Evolutionary conservation across 2,797 vertebrate species (phyloP), one percentile per base, ranked within the genome.

Genomic region (Syncerus caffer): DNA sequence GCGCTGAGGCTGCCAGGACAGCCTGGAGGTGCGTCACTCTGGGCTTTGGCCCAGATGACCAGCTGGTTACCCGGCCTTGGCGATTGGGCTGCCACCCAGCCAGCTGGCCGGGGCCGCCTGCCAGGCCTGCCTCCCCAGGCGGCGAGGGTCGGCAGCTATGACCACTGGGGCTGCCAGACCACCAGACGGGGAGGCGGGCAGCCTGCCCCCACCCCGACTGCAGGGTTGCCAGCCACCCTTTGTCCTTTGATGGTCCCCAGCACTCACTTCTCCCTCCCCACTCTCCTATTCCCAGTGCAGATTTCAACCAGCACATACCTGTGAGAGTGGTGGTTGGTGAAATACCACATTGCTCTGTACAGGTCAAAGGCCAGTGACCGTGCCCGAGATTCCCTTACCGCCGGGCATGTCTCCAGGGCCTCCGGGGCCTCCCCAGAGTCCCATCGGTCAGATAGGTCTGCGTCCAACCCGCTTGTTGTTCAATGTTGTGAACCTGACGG

Each of bases 61-160:
- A 97, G 93, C 95, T 92, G 95, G 92, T 38, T 82, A 8, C 64
- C 85, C n/a, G 29, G 62, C 55, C 64, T 79, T 19, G 74, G 95
- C 85, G 60, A 96, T 34, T n/a, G 16, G 53, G 79, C 27, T 34
- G 62, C 58, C 21, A 0, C 57, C 78, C 6, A 9, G 88, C 92
- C 85, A 93, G 60, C 85, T 45, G 91, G 89, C 10, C 42, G 19
- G 45, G 85, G 38, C 29, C 74, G 16, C 0, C 9, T n/a, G 83
- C 84, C 93, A 91, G 87, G 7, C 7, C 78, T 31, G 47, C 76
- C 34, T 76, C 79, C 29, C 25, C 16, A 6, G 62, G 82, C 2
- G 12, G 76, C 42, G 53, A 71, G 88, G 31, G 34, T 64, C 51
- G 16, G 47, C 25, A 23, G 55, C 67, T 45, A 58, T 3, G 29